Conservation (phyloP, 1,140 invertebrate species). For the Alviniconcha marisindica region DNA sequence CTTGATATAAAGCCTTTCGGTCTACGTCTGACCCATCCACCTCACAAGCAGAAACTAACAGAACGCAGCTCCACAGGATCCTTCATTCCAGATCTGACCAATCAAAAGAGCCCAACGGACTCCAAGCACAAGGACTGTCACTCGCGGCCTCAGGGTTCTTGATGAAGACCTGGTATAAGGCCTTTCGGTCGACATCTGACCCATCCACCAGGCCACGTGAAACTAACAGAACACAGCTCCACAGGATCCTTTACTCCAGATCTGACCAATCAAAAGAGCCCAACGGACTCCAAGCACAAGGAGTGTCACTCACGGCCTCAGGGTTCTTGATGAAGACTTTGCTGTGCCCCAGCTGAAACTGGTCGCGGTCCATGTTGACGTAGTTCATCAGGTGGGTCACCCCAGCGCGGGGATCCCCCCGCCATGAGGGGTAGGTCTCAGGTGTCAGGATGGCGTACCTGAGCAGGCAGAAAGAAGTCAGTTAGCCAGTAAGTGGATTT, state of each 20-base stretch:
- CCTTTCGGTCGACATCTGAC: too few relatives aligned
- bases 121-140: slow-evolving; percentile 40
- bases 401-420: slow-evolving; percentile 80
- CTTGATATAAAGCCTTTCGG: too few relatives aligned
- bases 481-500: too few relatives aligned
- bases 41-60: neutral
- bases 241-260: too few relatives aligned
- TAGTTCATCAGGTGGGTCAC: slow-evolving; percentile 81
- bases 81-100: too few relatives aligned
- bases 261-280: too few relatives aligned
- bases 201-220: neutral
- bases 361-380: slow-evolving; percentile 81
- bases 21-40: too few relatives aligned
- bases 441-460: slow-evolving; percentile 84
- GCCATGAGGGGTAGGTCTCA: slow-evolving; percentile 84
- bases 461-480: too few relatives aligned
- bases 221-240: neutral
- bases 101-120: too few relatives aligned
- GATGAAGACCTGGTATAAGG: too few relatives aligned
- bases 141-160: slow-evolving; percentile 86
- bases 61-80: too few relatives aligned
- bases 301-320: slow-evolving; percentile 82
- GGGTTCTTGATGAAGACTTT: slow-evolving; percentile 89
- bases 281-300: neutral
- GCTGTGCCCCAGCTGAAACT: slow-evolving; percentile 84